Evolutionary conservation across 2,113 vertebrate species (phyloP).

Genomic region (Microcebus murinus): DNA sequence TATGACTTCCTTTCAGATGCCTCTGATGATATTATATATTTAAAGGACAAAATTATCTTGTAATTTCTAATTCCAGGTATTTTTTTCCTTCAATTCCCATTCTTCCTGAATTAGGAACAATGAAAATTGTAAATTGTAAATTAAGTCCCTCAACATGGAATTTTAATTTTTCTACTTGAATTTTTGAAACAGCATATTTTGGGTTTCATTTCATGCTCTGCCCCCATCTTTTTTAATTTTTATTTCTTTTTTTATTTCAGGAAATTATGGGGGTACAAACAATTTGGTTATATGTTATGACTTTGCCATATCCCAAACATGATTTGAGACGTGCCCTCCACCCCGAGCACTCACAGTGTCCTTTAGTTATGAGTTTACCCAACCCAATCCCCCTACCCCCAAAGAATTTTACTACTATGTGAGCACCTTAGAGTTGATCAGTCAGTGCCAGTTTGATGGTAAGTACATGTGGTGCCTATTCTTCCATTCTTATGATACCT

Average conservation of each 20-base stretch:
- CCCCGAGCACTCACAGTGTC: too few relatives aligned
- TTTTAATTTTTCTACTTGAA: background rate
- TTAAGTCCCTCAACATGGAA: background rate
- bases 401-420: too few relatives aligned
- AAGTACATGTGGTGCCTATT: too few relatives aligned
- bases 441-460: too few relatives aligned
- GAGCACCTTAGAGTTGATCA: too few relatives aligned
- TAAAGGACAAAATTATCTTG: background rate
- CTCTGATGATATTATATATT: background rate
- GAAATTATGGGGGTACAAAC: too few relatives aligned
- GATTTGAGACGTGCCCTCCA: too few relatives aligned
- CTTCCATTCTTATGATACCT: too few relatives aligned
- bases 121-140: background rate
- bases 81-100: background rate
- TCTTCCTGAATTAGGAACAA: background rate
- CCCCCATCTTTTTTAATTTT: background rate
- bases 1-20: background rate
- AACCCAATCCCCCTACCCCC: too few relatives aligned
- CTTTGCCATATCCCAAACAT: too few relatives aligned
- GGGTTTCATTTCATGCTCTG: constrained; percentile 23
- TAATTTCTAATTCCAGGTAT: background rate
- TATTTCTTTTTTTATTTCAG: background rate
- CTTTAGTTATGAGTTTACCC: too few relatives aligned
- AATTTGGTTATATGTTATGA: too few relatives aligned
- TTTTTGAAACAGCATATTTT: background rate